Evolutionary conservation across 2,888 invertebrate genomes (phyloP), one percentile per base, ranked within the genome.

Genomic region (Tiliacea aurago): DNA sequence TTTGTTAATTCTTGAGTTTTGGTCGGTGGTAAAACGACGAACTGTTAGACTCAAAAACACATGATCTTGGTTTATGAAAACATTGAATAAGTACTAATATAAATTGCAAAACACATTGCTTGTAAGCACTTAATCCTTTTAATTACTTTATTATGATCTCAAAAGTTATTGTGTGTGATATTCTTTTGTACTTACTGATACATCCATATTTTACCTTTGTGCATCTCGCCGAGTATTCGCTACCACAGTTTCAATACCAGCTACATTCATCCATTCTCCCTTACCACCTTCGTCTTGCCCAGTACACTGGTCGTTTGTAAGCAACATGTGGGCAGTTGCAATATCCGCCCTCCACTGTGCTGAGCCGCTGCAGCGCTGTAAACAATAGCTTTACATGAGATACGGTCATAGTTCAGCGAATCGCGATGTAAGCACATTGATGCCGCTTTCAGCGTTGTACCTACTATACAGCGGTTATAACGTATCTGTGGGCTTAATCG

Each of bases 271-370:
- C 47, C 37, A 59, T 78, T 68, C 23, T 64, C 33, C 55, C 41
- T 67, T 15, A 45, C 45, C 62, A 69, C 45, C 59, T 64, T 61
- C 47, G 55, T 80, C 80, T 81, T 81, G 69, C 59, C 62, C 73
- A 49, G 43, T 45, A 59, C 64, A 53, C 43, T 49, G 58, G 37
- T 65, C 64, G n/a, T 62, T 76, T 69, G 66, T 76, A 69, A 81
- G 86, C 84, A 85, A 85, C 81, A 85, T 76, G 85, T 85, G 86
- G 78, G 58, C 62, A 73, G 66, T 79, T 66, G 68, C 77, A 85
- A 83, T 84, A 77, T 78, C 83, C 83, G 75, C 59, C 49, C 59
- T 28, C 59, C 33, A 28, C 58, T 23, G 51, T 55, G 18, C 45
- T 58, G 43, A 63, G 66, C 61, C 58, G 63, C 62, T 53, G 56